phyloP scores from a whole-genome alignment of 1,140 invertebrate species.

The Magallana angulata region DNA sequence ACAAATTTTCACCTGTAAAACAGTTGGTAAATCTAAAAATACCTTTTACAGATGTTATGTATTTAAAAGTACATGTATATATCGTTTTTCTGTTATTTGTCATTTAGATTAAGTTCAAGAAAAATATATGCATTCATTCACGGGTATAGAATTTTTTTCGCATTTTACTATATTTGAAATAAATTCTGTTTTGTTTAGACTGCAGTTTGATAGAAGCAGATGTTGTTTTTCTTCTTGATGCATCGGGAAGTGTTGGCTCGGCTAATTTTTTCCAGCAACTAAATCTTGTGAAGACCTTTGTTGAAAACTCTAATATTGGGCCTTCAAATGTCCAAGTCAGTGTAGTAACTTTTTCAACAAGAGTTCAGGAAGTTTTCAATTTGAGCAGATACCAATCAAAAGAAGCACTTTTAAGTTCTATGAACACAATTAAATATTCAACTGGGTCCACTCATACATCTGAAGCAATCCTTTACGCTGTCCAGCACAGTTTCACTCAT shows the following conservation, averaged over 20 bases:
- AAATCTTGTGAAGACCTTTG: conserved; percentile 58
- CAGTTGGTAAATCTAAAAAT: too few species aligned
- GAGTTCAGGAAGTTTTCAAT: conserved; percentile 28
- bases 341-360: conserved; percentile 46
- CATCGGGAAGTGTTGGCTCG: conserved; percentile 53
- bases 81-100: too few species aligned
- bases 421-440: conserved; percentile 44
- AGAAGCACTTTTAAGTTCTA: conserved; percentile 20
- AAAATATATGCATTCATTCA: too few species aligned
- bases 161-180: not conserved
- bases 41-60: too few species aligned
- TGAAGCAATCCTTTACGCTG: conserved; percentile 45
- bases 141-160: too few species aligned
- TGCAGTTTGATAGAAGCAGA: conserved; percentile 54
- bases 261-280: conserved; percentile 58
- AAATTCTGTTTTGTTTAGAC: conserved; percentile 1
- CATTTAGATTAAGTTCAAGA: too few species aligned
- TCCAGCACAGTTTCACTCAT: conserved; percentile 38
- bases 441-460: conserved; percentile 51
- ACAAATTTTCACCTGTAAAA: too few species aligned
- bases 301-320: conserved; percentile 53
- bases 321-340: conserved; percentile 57
- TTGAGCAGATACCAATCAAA: conserved; percentile 47
- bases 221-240: conserved; percentile 61
- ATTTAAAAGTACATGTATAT: too few species aligned